These are phyloP conservation scores for Sisor rabdophorus DNA, from an alignment of 2,113 vertebrate genomes.

Conservation along the genomic window DNA sequence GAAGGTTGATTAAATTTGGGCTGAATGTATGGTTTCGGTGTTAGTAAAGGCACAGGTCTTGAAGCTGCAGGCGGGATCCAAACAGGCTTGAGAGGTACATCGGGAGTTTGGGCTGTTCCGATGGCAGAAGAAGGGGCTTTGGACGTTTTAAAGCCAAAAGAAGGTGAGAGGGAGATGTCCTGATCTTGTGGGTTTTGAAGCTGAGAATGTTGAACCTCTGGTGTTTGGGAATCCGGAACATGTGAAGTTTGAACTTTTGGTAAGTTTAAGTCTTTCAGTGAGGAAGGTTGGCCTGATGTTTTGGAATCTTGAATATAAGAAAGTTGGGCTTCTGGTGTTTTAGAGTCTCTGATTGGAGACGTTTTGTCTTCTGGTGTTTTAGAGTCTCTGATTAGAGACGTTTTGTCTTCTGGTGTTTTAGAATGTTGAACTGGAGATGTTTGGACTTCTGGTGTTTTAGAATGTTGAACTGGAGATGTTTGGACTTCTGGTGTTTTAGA, in stretches of 20 bases:
- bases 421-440: neutral
- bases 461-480: neutral
- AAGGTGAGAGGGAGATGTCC: neutral
- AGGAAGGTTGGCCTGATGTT: no score
- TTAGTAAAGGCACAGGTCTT: slow-evolving; percentile 87
- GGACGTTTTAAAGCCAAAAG: slow-evolving; percentile 37
- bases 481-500: neutral
- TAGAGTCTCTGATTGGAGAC: neutral
- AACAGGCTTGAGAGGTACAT: slow-evolving; percentile 53
- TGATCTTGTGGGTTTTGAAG: neutral
- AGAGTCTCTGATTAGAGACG: neutral
- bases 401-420: neutral
- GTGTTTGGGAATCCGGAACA: no score
- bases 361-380: neutral
- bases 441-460: neutral
- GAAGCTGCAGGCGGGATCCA: slow-evolving; percentile 63
- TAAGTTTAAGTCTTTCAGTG: no score
- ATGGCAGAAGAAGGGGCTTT: slow-evolving; percentile 56
- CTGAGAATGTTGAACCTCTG: no score
- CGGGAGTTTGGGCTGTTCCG: slow-evolving; percentile 49
- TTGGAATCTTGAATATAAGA: slow-evolving; percentile 1
- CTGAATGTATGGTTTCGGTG: slow-evolving; percentile 89
- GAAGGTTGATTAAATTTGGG: slow-evolving; percentile 76
- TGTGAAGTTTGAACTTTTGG: no score
- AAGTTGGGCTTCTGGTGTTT: neutral